Percentiles rank a stretch among this genome's conserved stretches.
These are phyloP conservation scores for Meganola albula DNA, from an alignment of 2,888 invertebrate species.

Conservation along the genomic window DNA sequence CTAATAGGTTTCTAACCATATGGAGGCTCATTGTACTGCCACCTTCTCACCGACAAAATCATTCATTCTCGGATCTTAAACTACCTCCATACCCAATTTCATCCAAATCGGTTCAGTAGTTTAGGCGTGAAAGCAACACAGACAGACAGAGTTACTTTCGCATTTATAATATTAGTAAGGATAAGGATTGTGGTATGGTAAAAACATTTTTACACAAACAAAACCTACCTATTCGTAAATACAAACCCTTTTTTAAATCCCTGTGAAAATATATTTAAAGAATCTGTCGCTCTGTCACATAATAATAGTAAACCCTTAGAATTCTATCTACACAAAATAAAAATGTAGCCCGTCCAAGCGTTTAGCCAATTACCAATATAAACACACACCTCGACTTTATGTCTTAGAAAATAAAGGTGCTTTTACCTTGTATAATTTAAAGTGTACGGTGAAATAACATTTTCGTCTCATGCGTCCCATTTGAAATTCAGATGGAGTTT, in stretches of 20 bases:
- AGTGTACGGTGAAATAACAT: constrained; percentile 32
- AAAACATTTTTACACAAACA: too few relatives aligned
- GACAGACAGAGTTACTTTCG: too few relatives aligned
- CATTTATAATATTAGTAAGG: too few relatives aligned
- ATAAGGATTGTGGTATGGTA: too few relatives aligned
- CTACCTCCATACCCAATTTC: too few relatives aligned
- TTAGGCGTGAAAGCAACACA: too few relatives aligned
- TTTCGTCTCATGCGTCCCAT: constrained; percentile 44
- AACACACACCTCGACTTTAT: constrained; percentile 17
- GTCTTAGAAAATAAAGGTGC: constrained; percentile 15
- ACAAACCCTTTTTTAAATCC: constrained; percentile 1
- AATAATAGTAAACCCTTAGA: constrained; percentile 27
- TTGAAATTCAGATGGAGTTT: constrained; percentile 59
- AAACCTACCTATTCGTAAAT: constrained; percentile 1
- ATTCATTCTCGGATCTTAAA: too few relatives aligned
- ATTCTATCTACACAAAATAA: constrained; percentile 40
- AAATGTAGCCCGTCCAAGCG: constrained; percentile 44
- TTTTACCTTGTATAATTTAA: constrained; percentile 16
- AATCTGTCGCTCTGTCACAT: constrained; percentile 12
- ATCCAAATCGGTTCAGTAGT: too few relatives aligned
- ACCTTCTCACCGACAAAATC: too few relatives aligned
- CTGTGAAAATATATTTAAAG: constrained; percentile 6
- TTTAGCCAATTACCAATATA: constrained; percentile 44
- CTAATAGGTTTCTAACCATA: constrained; percentile 11
- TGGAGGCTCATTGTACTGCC: too few relatives aligned